Base-by-base conservation (phyloP, 2,888 invertebrate species). In the Platycnemis pennipes region DNA sequence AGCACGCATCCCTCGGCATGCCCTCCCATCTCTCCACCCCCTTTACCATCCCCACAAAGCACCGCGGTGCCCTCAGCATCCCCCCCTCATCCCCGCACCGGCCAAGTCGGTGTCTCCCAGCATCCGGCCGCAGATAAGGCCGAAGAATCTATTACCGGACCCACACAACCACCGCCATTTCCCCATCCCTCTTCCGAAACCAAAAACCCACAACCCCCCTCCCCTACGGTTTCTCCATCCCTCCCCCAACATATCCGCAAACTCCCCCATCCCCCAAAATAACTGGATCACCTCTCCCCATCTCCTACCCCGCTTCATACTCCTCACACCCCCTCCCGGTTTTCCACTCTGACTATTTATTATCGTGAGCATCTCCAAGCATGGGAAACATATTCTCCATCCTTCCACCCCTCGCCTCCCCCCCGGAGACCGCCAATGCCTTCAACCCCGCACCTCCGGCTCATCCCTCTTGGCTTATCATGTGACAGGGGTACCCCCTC, bases 51-150 rank as follows among this genome's bases (percentile, higher is more conserved):
- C 22, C 63, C 63, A 63, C 63, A n/a, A n/a, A 26, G 63, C 63
- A 63, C 56, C 53, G 37, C 88, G 7, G 19, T 26, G 22, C 88
- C 49, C 26, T 45, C 46, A n/a, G 46, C 49, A 46, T 46, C 46
- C 31, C 37, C 53, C 53, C 53, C 16, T 37, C 89, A 42, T 89
- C 89, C 37, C 56, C 22, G 16, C 37, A 88, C 88, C 46, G 31
- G n/a, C 37, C 37, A 49, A 13, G 37, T 0, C 86, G 19, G 31
- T 88, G 46, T 88, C 46, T 49, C 88, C 88, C 88, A 88, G 56
- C 89, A 89, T 91, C 91, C 91, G 91, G 91, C 91, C 91, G 91
- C 91, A 91, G 91, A 91, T 91, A 91, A 91, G 91, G 63, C 91
- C 91, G 63, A 63, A 91, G 63, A 91, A 91, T 91, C 91, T 91